Conservation (phyloP, 2,888 invertebrate species). For the Drosophila maculinotata region DNA sequence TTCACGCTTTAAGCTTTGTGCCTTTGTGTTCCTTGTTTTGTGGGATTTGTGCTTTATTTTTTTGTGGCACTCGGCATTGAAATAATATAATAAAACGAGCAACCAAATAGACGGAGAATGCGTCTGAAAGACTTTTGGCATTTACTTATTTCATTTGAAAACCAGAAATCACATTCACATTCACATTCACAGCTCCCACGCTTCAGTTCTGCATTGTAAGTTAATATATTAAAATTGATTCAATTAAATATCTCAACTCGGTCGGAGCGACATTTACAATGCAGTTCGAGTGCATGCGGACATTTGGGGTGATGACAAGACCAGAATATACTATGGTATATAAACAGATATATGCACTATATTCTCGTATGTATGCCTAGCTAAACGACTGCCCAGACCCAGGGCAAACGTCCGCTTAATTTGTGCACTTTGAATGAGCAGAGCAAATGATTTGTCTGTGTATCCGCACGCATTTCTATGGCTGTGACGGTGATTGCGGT, state of each 20-base stretch:
- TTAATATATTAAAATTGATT: conserved; percentile 68
- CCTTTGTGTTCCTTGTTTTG: conserved; percentile 60
- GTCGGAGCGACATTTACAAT: conserved; percentile 11
- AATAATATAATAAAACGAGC: conserved; percentile 10
- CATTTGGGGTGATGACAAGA: conserved; percentile 22
- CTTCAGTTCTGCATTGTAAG: conserved; percentile 53
- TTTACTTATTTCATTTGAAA: conserved; percentile 33
- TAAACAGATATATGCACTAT: conserved; percentile 12
- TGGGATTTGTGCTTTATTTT: conserved; percentile 34
- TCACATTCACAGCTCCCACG: conserved; percentile 72
- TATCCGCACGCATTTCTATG: conserved; percentile 48
- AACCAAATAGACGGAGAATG: conserved; percentile 2
- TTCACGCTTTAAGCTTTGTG: conserved; percentile 73
- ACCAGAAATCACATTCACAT: conserved; percentile 13
- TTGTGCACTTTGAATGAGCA: conserved; percentile 35
- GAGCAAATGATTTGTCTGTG: conserved; percentile 47
- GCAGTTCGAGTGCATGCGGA: conserved; percentile 22
- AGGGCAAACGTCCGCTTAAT: conserved; percentile 43
- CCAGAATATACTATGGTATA: conserved; percentile 5
- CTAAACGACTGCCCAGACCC: conserved; percentile 8
- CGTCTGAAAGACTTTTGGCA: conserved; percentile 3
- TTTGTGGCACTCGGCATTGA: conserved; percentile 18
- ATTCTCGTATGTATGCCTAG: too few relatives aligned
- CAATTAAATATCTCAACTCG: conserved; percentile 56
- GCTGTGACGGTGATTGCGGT: conserved; percentile 8